Base-by-base conservation (phyloP, 1,140 invertebrate species). In the Drosophila nebulosa region DNA sequence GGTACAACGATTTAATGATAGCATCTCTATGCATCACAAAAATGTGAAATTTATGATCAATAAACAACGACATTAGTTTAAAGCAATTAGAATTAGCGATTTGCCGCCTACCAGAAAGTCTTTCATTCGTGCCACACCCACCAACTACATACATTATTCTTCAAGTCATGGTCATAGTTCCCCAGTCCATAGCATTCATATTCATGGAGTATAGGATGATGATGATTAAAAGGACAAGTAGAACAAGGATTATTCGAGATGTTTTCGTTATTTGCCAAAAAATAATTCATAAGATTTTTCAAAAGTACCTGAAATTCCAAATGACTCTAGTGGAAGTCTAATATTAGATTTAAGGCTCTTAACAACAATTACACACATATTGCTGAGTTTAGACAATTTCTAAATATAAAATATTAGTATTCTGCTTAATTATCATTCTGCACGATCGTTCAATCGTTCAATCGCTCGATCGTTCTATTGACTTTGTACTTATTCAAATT, bases 41-140 rank as follows among this genome's bases (percentile, higher is more conserved):
- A 70, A 60, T 74, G 67, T 83, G 77, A 65, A 72, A 83, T 73
- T 57, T 63, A 66, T 74, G 53, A 71, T 74, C 59, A 90, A 79
- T 78, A 81, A 83, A 90, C 89, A 90, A 90, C 89, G 85, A 90
- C 69, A 89, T 83, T 90, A 90, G 89, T 79, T 78, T 79, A 83
- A 75, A 73, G 73, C 68, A 83, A 86, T 78, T 86, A 86, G 84
- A 76, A 68, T 88, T 83, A 88, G 65, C 51, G 24, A 67, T 68
- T 50, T 74, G 76, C 65, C 64, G 30, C 61, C 50, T 57, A 80
- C 74, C 71, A 62, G 51, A 78, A 71, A 50, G 64, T 88, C 58
- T 75, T 88, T 88, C 74, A 86, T 66, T 62, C 57, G 60, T 69
- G 78, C 74, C 64, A 51, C 39, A 30, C 4, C 16, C 14, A 16